Base-by-base conservation (phyloP, 2,888 invertebrate species). In the Eupithecia vulgata region DNA sequence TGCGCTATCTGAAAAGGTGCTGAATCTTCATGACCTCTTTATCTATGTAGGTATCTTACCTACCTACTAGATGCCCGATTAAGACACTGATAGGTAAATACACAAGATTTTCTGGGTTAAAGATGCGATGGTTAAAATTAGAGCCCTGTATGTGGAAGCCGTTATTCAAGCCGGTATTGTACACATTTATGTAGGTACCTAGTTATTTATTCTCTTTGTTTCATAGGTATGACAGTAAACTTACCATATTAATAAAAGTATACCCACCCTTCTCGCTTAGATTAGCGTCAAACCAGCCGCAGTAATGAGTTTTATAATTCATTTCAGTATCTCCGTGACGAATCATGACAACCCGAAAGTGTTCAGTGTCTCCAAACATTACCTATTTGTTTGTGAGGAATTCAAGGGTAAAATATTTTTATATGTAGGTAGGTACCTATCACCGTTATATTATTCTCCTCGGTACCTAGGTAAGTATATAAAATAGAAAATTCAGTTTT, bases 251-350 rank as follows among this genome's bases (percentile, higher is more conserved):
- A n/a, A n/a, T n/a, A n/a, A n/a, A n/a, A n/a, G n/a, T n/a, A n/a
- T 40, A 42, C 15, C 13, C 87, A 96, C 97, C 97, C 90, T 96
- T 95, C 77, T 95, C 95, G 81, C 96, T 96, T 34, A 97, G 94
- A 81, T 96, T 95, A 69, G 96, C 96, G 83, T 97, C 96, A 81
- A 93, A 96, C 97, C 97, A 97, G 52, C 97, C 97, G 82, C 96
- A 97, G 84, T 97, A 97, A 61, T 96, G 91, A 89, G 97, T 97
- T 83, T 95, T 95, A 87, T 96, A 95, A 83, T 97, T 97, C 95
- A 96, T 97, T 88, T 96, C 96, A 85, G 96, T 96, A 92, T 97
- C 97, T 71, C 97, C 97, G 82, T 97, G 97, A 76, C 97, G 95
- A 76, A 97, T 95, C 96, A 97, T 97, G 71, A 96, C 96, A 94